Percentiles rank a stretch among this genome's conserved stretches.
Evolutionary conservation across 2,797 vertebrate species (phyloP).

Genomic region (Naso thynnoides): DNA sequence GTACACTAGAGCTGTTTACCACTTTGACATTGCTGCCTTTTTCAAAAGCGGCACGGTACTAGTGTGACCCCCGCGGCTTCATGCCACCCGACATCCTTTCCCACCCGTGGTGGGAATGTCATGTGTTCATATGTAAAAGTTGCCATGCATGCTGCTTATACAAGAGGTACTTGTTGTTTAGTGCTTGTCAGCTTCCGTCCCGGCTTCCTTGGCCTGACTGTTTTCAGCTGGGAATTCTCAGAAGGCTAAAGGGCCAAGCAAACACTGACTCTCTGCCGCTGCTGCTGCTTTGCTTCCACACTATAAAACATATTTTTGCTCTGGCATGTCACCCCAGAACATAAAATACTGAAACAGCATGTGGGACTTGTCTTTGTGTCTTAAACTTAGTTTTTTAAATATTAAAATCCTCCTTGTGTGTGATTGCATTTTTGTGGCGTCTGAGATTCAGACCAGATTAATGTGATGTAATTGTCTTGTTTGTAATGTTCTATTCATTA

Average conservation of each 20-base stretch:
- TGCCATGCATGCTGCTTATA: constrained; percentile 59
- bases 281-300: constrained; percentile 45
- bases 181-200: constrained; percentile 58
- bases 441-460: constrained; percentile 51
- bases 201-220: constrained; percentile 53
- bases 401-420: not conserved
- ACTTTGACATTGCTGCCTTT: constrained; percentile 53
- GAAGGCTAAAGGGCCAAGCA: constrained; percentile 70
- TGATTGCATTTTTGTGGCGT: constrained; percentile 3
- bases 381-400: not conserved
- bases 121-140: constrained; percentile 69
- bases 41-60: constrained; percentile 17
- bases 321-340: constrained; percentile 36
- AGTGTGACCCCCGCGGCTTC: constrained; percentile 32
- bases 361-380: not conserved
- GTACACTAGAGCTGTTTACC: constrained; percentile 53
- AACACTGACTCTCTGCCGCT: constrained; percentile 67
- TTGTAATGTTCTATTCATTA: constrained; percentile 67
- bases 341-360: constrained; percentile 28
- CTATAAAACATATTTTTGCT: constrained; percentile 60
- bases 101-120: constrained; percentile 63
- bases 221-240: constrained; percentile 76
- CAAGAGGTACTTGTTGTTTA: constrained; percentile 65
- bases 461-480: constrained; percentile 61
- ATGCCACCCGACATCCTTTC: constrained; percentile 24